Conservation (phyloP, 23 tunicate species). For the Ciona savignyi region DNA sequence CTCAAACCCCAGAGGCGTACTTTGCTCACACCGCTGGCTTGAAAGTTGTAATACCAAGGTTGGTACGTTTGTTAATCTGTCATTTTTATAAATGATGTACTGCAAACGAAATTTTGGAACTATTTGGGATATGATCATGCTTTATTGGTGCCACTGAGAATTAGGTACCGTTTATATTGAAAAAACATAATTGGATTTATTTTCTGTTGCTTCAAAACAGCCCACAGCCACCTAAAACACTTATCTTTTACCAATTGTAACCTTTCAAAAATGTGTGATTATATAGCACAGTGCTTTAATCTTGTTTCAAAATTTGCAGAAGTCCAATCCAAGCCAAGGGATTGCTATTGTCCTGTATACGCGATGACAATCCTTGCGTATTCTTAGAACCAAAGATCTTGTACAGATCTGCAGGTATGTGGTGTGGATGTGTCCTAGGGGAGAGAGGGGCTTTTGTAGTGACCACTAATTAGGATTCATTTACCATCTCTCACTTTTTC, state of each 20-base stretch:
- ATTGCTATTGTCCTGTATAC: constrained; percentile 57
- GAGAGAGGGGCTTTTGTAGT: too few relatives aligned
- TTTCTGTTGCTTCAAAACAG: background rate
- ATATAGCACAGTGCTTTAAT: too few relatives aligned
- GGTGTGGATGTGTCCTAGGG: too few relatives aligned
- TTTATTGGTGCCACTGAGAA: background rate
- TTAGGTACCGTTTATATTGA: background rate
- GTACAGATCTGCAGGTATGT: constrained; percentile 83
- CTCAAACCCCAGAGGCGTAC: constrained; percentile 94
- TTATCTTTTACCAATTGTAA: too few relatives aligned
- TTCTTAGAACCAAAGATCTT: constrained; percentile 95
- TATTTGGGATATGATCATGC: background rate
- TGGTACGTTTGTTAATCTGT: too few relatives aligned
- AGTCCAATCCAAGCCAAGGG: constrained; percentile 92
- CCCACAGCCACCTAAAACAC: too few relatives aligned
- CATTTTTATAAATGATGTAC: too few relatives aligned
- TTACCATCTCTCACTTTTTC: too few relatives aligned
- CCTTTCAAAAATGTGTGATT: too few relatives aligned
- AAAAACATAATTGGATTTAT: background rate
- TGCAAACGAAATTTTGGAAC: background rate
- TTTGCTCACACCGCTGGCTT: constrained; percentile 94
- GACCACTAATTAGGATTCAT: too few relatives aligned
- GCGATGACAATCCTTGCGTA: constrained; percentile 93
- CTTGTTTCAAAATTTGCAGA: constrained; percentile 14
- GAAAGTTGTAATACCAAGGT: constrained; percentile 87